Conservation (phyloP, 2,113 vertebrate genomes). For the Philantomba maxwellii region DNA sequence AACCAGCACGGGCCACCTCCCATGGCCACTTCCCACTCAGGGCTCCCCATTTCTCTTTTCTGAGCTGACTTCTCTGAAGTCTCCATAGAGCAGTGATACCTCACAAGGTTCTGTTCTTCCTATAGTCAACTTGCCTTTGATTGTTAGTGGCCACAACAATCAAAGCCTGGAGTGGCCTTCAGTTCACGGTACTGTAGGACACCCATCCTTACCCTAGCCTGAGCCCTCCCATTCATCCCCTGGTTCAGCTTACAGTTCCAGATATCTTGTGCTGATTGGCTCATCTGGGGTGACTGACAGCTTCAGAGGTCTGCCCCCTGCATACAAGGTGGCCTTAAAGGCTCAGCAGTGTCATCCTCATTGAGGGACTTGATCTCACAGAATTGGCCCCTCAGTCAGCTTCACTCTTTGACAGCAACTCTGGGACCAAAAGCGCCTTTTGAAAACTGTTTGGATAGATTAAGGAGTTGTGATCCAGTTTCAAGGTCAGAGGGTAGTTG, state of each 20-base stretch:
- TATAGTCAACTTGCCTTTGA: neutral
- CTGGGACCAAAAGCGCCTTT: neutral
- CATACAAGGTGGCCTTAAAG: constrained; percentile 27
- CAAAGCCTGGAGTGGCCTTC: neutral
- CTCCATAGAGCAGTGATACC: neutral
- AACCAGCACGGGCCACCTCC: neutral
- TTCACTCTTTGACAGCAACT: neutral
- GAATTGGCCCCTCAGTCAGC: neutral
- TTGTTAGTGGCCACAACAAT: neutral
- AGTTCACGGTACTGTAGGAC: neutral
- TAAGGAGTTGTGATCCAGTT: neutral
- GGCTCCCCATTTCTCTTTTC: neutral
- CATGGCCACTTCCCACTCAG: neutral
- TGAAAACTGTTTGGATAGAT: neutral
- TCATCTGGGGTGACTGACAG: neutral
- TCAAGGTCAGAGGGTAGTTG: neutral
- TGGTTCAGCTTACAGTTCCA: neutral
- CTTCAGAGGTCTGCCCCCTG: neutral
- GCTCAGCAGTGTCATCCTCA: neutral
- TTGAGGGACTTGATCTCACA: neutral
- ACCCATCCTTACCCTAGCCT: neutral
- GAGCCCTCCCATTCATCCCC: neutral
- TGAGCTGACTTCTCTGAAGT: neutral
- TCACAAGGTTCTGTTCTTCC: neutral
- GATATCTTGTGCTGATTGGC: neutral